Percentiles rank a stretch among this genome's conserved stretches.
These are phyloP conservation scores for Cheirogaleus major DNA, from an alignment of 2,797 vertebrate genomes.

Conservation along the genomic window DNA sequence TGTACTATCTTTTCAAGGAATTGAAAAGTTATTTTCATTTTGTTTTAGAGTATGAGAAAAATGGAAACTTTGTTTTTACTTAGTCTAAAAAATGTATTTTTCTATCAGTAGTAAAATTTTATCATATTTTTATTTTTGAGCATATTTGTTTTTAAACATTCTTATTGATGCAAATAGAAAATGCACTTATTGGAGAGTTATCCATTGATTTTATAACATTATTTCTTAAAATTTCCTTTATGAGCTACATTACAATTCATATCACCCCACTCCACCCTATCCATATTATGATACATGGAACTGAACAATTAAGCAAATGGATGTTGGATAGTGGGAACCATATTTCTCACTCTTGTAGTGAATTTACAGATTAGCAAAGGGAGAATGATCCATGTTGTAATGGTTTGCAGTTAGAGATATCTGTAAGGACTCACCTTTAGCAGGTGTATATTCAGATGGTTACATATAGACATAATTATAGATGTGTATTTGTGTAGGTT, in stretches of 20 bases:
- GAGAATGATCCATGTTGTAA: background rate
- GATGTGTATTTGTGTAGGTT: background rate
- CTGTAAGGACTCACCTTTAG: background rate
- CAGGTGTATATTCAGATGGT: background rate
- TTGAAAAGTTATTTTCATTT: background rate
- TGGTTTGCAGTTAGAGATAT: background rate
- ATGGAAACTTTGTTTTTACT: background rate
- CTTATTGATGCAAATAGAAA: background rate
- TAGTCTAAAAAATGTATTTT: background rate
- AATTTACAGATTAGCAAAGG: background rate
- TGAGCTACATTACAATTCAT: background rate
- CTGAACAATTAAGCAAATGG: background rate
- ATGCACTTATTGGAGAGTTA: background rate
- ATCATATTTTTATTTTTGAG: background rate
- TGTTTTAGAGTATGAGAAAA: background rate
- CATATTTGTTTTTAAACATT: background rate
- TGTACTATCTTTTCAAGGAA: background rate
- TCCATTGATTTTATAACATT: background rate
- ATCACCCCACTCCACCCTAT: too few relatives aligned
- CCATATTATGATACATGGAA: background rate
- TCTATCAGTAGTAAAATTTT: background rate
- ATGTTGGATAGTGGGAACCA: background rate
- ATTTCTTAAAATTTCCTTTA: background rate
- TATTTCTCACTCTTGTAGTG: background rate
- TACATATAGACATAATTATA: background rate